A percentile compares a stretch with the other conserved stretches of the same genome.
Evolutionary conservation across 2,888 invertebrate species (phyloP).

Genomic region (Callimorpha dominula): DNA sequence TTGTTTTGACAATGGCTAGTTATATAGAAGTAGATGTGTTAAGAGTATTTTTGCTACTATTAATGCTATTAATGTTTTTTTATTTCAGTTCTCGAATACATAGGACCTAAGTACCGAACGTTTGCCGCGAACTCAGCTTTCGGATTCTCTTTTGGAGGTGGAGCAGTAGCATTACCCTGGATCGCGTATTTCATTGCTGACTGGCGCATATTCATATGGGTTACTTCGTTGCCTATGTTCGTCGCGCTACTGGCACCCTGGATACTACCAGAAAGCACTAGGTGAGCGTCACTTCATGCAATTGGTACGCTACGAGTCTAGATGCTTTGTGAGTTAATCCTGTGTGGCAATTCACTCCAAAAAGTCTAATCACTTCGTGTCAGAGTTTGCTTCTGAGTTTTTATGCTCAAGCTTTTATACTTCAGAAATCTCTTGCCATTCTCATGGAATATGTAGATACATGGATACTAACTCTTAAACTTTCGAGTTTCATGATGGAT

Average conservation of each 20-base stretch:
- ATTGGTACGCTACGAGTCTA: too few species aligned
- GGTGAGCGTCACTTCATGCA: slow-evolving; percentile 3
- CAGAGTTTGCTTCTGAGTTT: too few species aligned
- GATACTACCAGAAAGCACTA: slow-evolving; percentile 71
- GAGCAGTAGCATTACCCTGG: slow-evolving; percentile 77
- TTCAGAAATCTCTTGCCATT: too few species aligned
- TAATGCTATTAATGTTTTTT: background rate
- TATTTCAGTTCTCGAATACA: slow-evolving; percentile 78
- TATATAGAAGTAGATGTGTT: too few species aligned
- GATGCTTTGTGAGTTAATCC: too few species aligned
- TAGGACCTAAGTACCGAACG: slow-evolving; percentile 80
- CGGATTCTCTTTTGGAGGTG: slow-evolving; percentile 79
- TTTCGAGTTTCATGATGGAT: too few species aligned
- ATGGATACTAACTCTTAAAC: too few species aligned
- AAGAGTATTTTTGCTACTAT: background rate
- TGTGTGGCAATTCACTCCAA: too few species aligned
- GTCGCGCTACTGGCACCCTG: slow-evolving; percentile 67
- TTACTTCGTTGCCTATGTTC: slow-evolving; percentile 74
- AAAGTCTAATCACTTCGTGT: too few species aligned
- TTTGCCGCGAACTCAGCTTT: slow-evolving; percentile 83
- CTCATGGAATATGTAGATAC: too few species aligned
- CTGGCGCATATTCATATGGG: slow-evolving; percentile 73
- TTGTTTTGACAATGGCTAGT: too few species aligned
- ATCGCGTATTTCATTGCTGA: slow-evolving; percentile 74
- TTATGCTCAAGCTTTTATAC: too few species aligned